Percentiles rank a stretch among this genome's conserved stretches.
phyloP scores from a whole-genome alignment of 2,888 invertebrate species.

The Syrista parreyssii region DNA sequence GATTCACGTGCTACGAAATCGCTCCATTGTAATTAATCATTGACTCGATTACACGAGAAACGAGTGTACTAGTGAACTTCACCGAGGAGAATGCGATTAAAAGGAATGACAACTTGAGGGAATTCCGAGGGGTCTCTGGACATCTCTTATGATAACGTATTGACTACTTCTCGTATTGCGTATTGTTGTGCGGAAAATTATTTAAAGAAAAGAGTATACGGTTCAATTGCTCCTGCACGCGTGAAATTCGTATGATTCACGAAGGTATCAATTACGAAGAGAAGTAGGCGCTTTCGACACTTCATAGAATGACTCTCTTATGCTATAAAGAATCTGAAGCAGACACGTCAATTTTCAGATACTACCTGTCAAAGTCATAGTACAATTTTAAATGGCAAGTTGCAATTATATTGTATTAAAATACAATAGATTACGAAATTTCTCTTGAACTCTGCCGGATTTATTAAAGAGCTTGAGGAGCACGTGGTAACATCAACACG shows the following conservation, averaged over 20 bases:
- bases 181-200: neutral
- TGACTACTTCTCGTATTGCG: neutral
- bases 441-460: no score
- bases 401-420: no score
- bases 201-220: neutral
- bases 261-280: no score
- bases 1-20: conserved; percentile 40
- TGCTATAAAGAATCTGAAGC: no score
- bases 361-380: neutral
- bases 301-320: no score
- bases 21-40: conserved; percentile 34
- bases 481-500: no score
- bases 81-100: conserved; percentile 23
- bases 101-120: conserved; percentile 12
- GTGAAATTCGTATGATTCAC: no score
- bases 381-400: neutral
- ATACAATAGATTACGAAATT: no score
- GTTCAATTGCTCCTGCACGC: no score
- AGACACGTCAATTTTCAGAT: no score
- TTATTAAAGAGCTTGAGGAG: no score
- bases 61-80: conserved; percentile 21
- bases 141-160: neutral
- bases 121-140: neutral
- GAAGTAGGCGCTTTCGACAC: no score
- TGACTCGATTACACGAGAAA: conserved; percentile 25